phyloP scores from a whole-genome alignment of 2,113 vertebrate species.

The Sorex fumeus region DNA sequence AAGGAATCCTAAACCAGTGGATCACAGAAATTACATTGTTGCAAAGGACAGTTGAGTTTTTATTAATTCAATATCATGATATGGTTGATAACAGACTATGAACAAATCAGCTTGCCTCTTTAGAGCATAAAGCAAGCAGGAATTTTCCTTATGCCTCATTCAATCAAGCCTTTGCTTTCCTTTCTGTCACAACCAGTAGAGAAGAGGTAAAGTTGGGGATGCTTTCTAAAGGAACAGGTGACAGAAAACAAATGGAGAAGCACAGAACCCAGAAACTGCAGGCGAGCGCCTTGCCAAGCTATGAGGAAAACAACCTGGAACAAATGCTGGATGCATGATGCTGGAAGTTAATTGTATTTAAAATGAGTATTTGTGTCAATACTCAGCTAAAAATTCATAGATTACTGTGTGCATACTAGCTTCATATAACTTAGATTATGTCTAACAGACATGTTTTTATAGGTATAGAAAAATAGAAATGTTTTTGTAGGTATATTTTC shows the following conservation, averaged over 20 bases:
- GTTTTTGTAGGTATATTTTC: background rate
- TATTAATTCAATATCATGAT: slow-evolving; percentile 15
- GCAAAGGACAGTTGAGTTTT: background rate
- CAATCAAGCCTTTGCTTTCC: background rate
- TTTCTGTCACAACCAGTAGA: background rate
- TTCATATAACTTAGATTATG: background rate
- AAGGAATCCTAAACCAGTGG: slow-evolving; percentile 7
- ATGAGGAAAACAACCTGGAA: background rate
- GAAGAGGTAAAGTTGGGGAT: slow-evolving; percentile 19
- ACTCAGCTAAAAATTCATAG: slow-evolving; percentile 31
- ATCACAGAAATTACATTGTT: slow-evolving; percentile 19
- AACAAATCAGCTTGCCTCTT: background rate
- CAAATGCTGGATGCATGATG: background rate
- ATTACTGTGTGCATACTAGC: background rate
- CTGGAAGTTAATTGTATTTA: background rate
- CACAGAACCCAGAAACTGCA: background rate
- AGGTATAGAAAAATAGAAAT: background rate
- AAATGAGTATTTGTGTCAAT: background rate
- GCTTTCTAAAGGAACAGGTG: background rate
- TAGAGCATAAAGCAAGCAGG: background rate
- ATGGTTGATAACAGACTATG: background rate
- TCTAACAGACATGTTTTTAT: background rate
- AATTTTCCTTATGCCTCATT: background rate
- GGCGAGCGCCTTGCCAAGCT: background rate
- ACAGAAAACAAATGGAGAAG: background rate